These are phyloP conservation scores for Aurelia aurita DNA, from an alignment of 30 jellyfish, hydroid and myxozoan genomes.

Conservation along the genomic window DNA sequence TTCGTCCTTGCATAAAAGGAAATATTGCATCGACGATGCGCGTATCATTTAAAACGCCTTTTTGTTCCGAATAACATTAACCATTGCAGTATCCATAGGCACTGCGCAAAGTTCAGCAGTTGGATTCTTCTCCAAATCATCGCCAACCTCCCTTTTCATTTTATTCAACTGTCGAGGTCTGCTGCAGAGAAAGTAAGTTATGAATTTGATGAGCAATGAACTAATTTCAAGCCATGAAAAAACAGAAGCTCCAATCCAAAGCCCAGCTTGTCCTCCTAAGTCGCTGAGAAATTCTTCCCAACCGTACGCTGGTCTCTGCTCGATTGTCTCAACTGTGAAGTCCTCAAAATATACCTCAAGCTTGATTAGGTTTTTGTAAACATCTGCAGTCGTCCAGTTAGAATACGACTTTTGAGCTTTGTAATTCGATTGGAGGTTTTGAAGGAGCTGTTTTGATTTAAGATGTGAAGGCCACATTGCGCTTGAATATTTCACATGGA, in stretches of 20 bases:
- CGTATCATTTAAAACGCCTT: too few species aligned
- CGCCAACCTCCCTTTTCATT: too few species aligned
- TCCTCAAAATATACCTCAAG: conserved; percentile 31
- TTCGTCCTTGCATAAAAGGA: too few species aligned
- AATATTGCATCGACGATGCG: too few species aligned
- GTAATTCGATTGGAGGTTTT: neutral
- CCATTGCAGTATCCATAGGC: too few species aligned
- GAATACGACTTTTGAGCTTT: neutral
- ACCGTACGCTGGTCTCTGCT: conserved; percentile 39
- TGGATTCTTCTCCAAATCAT: too few species aligned
- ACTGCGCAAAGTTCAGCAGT: too few species aligned
- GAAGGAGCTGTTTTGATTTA: neutral
- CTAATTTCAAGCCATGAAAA: conserved; percentile 31
- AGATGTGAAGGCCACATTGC: conserved; percentile 20
- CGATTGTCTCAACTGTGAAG: conserved; percentile 15
- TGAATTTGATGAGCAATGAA: neutral
- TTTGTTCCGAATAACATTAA: too few species aligned
- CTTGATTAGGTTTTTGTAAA: conserved; percentile 7
- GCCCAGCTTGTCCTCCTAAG: conserved; percentile 61
- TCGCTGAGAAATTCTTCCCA: conserved; percentile 17
- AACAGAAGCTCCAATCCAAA: conserved; percentile 54
- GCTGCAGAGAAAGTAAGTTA: too few species aligned
- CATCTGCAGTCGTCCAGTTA: conserved; percentile 21
- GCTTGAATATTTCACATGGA: neutral
- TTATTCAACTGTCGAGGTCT: too few species aligned